Evolutionary conservation across 2,113 vertebrate genomes (phyloP), one percentile per base, ranked within the genome.

Genomic region (Corythornis cristatus): DNA sequence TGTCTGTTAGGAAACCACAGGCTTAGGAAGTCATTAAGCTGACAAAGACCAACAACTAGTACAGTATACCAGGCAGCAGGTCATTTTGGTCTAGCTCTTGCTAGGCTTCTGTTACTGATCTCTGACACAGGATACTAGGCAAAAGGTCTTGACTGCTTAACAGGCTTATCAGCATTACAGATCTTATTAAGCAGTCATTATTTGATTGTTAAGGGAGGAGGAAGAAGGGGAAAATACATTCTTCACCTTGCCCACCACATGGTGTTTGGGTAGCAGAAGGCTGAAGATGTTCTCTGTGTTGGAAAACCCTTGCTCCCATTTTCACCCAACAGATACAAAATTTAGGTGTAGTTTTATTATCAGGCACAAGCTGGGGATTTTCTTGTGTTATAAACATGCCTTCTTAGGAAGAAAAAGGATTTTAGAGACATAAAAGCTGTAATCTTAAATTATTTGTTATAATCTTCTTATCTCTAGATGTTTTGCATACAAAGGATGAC

Each of bases 291-390:
- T 11, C 5, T 86, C 33, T 81, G 4, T 33, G 29, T 68, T 68
- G 40, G 17, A 58, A 72, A 57, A 68, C 1, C 10, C 46, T 40
- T 23, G 15, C 50, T 85, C 11, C 16, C 35, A 33, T 3, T 74
- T 62, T 75, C n/a, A 74, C 4, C 20, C 58, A 51, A 74, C 0
- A 0, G 20, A 43, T 29, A 64, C 1, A 1, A 60, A 64, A 53
- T 64, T 16, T 22, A 53, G n/a, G 6, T 50, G 29, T 28, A 40
- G 22, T 40, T 48, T 75, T 86, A 31, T n/a, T 62, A 50, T 42
- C 9, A 81, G 14, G 6, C 15, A 75, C 0, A 1, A 65, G 62
- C 45, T 42, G 12, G n/a, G 16, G 7, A 70, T 73, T 83, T 62
- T 74, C 21, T 15, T 19, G 13, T 37, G 8, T n/a, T 83, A 26